phyloP scores from a whole-genome alignment of 2,113 vertebrate genomes.

The Callorhinus ursinus region DNA sequence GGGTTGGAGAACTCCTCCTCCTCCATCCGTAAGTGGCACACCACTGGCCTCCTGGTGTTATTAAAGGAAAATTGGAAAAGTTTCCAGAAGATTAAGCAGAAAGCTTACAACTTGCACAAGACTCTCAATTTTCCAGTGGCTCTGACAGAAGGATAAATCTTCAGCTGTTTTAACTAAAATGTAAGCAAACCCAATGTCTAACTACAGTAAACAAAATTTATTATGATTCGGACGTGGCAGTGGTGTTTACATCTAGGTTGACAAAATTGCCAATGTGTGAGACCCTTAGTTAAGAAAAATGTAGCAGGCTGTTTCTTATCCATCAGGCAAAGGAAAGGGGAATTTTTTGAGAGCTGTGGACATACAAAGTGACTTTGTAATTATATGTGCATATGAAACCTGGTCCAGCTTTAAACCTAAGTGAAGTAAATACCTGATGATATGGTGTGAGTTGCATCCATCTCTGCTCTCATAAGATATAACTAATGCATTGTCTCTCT shows the following conservation, averaged over 20 bases:
- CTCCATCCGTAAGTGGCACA: constrained; percentile 6
- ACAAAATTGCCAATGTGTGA: constrained; percentile 62
- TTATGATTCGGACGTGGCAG: constrained; percentile 65
- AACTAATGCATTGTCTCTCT: neutral
- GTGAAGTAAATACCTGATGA: neutral
- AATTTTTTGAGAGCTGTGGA: neutral
- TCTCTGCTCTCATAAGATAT: neutral
- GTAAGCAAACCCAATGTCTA: constrained; percentile 68
- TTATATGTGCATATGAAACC: constrained; percentile 2
- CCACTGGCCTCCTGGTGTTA: constrained; percentile 47
- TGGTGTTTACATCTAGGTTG: constrained; percentile 56
- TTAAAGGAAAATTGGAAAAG: constrained; percentile 76
- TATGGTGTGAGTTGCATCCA: neutral
- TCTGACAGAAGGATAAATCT: constrained; percentile 70
- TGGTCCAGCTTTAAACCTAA: neutral
- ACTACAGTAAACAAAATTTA: constrained; percentile 63
- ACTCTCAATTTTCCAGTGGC: constrained; percentile 69
- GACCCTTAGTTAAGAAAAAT: constrained; percentile 71
- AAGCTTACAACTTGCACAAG: constrained; percentile 68
- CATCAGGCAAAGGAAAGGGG: constrained; percentile 52
- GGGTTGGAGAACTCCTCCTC: neutral
- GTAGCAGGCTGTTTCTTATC: constrained; percentile 43
- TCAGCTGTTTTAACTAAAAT: constrained; percentile 72
- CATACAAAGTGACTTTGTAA: constrained; percentile 69
- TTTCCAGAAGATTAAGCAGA: constrained; percentile 78